Conservation (phyloP, 2,797 vertebrate genomes). For the Dermochelys coriacea region DNA sequence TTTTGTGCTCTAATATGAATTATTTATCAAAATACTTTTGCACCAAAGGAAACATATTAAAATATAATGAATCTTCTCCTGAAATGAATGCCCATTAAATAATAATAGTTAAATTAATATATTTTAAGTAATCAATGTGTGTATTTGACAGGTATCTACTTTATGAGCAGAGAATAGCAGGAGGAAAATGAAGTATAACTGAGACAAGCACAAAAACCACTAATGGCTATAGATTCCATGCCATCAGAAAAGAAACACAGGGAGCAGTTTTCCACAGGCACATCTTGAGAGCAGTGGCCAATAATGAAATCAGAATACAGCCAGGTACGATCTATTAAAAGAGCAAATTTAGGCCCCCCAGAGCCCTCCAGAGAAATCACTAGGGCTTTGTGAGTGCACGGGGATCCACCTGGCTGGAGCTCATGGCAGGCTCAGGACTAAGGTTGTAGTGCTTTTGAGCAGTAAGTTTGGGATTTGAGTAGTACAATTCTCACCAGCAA, state of each 20-base stretch:
- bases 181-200: not conserved
- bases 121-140: slow-evolving; percentile 30
- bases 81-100: slow-evolving; percentile 31
- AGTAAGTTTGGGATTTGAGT: not conserved
- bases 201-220: not conserved
- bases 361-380: not conserved
- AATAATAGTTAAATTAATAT: slow-evolving; percentile 18
- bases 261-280: slow-evolving; percentile 2
- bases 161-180: slow-evolving; percentile 13
- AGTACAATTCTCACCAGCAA: not conserved
- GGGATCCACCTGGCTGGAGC: not conserved
- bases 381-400: not conserved
- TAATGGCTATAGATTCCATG: not conserved
- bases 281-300: not conserved
- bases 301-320: not conserved
- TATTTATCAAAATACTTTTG: slow-evolving; percentile 54
- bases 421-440: not conserved
- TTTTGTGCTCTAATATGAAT: slow-evolving; percentile 47
- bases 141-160: slow-evolving; percentile 20
- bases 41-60: not conserved
- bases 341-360: not conserved
- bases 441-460: not conserved
- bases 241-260: not conserved
- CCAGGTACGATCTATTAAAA: slow-evolving; percentile 2
- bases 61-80: not conserved